Base-by-base conservation (phyloP, 1,140 invertebrate species). In the Lucilia cuprina region DNA sequence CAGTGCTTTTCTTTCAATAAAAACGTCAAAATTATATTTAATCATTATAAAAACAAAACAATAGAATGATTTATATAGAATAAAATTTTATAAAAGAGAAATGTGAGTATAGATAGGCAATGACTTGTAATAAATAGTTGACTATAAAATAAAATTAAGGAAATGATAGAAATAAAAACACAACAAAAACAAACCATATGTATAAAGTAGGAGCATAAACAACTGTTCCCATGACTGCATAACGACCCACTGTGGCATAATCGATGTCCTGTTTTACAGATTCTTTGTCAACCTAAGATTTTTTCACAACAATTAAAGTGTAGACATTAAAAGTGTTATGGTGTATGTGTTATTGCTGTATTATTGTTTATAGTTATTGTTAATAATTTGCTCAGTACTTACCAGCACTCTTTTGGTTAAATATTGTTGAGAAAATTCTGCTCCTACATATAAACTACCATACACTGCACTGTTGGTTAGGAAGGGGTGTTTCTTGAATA, bases 371-470 rank as follows among this genome's bases (percentile, higher is more conserved):
- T 19, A 13, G n/a, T 10, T 34, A 50, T 12, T 25, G 1, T 82
- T 49, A 49, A 49, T 78, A 13, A 49, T 49, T 19, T 78, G 19
- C 0, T 41, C 3, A 10, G 1, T 47, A 82, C 55, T 92, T 92
- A 94, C 94, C 91, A 93, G 88, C 86, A 93, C 92, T 86, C 93
- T 93, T 85, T 93, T 95, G 25, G 93, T 94, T 49, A 95, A 93
- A 35, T 93, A 94, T 90, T 97, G 96, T 87, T 96, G 96, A 0
- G 95, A 93, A 77, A 95, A 93, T 88, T 97, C 96, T 0, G 96
- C 96, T 5, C 94, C 94, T 0, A 94, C 94, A 88, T 96, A 96
- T 86, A 97, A 94, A 0, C 93, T 93, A 13, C 95, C 96, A 89
- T 96, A 97, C 8, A 96, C 93, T 1, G 93, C 87, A n/a, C 94